Evolutionary conservation across 2,888 invertebrate species (phyloP), one percentile per base, ranked within the genome.

Genomic region (Cryptus armator): DNA sequence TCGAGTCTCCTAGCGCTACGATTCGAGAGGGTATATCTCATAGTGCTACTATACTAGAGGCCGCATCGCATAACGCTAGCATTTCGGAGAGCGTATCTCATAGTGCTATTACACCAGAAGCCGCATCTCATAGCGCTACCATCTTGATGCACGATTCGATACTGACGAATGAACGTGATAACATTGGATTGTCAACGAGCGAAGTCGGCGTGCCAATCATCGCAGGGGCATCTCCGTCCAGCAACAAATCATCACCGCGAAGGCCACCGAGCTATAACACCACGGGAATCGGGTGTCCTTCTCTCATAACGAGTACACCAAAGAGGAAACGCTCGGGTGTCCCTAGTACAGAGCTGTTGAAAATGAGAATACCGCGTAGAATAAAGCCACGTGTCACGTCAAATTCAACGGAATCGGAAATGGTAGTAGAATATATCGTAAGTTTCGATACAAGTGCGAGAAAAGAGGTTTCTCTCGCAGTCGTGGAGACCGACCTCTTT

Each of bases 91-190:
- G 37, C 48, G 12, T 14, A n/a, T 12, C 12, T 48, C 48, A 12
- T 48, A 48, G 12, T n/a, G 48, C 48, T 48, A n/a, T n/a, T n/a
- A 48, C n/a, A 48, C n/a, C n/a, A 48, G 48, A 48, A n/a, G 48
- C 14, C 14, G 48, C 48, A 48, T 48, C n/a, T 48, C n/a, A 5
- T 48, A 48, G 48, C 48, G 48, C 48, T 48, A 48, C 48, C 48
- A 48, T 3, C 1, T 48, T n/a, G 48, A 48, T n/a, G 14, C 14
- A 48, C 14, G n/a, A 48, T 48, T 48, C 48, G 4, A 1, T 3
- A 48, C 48, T 4, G 48, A 14, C 48, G n/a, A n/a, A 48, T 48
- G 48, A 48, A 14, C 48, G 48, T 48, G 48, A 48, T 48, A 48
- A 14, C 14, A 48, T 48, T n/a, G n/a, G n/a, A 48, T 48, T 48